Evolutionary conservation across 2,888 invertebrate genomes (phyloP), one percentile per base, ranked within the genome.

Genomic region (Phengaris arion): DNA sequence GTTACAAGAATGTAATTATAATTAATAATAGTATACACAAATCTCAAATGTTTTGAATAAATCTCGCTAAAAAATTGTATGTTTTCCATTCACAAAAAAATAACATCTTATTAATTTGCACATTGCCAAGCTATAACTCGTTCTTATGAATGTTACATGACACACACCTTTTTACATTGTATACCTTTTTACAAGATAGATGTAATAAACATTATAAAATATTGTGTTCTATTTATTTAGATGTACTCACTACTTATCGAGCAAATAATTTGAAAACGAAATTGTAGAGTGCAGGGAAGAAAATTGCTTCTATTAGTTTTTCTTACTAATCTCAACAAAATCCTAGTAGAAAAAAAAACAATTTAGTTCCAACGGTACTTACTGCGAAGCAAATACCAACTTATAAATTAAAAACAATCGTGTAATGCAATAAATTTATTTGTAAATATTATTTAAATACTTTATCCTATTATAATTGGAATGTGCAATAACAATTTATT

Each of bases 181-280:
- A 64, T 64, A 64, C 64, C 64, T 64, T 64, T 64, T 13, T 64
- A 64, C 64, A 35, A 64, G 64, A 64, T 64, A 13, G 6, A 64
- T 64, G 35, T 64, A 64, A 64, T 64, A 64, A 64, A 64, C 35
- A 35, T 64, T 64, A 13, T 64, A 64, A 64, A 45, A 64, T 64
- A 22, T 22, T 59, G 8, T 35, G 12, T 64, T 64, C 5, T 64
- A 35, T 64, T 35, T 12, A 64, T 64, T 64, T 64, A n/a, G 5
- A n/a, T n/a, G 6, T 55, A 55, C n/a, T n/a, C 1, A 9, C 10
- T 54, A 10, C 7, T 13, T 35, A 1, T 35, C 3, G 2, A 35
- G 35, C 0, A 1, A 35, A 35, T 35, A 35, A 35, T 35, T 35
- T 35, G 35, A 35, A 35, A 35, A 35, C 35, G 4, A 35, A 35